Base-by-base conservation (phyloP, 2,797 vertebrate genomes). In the Helarctos malayanus region DNA sequence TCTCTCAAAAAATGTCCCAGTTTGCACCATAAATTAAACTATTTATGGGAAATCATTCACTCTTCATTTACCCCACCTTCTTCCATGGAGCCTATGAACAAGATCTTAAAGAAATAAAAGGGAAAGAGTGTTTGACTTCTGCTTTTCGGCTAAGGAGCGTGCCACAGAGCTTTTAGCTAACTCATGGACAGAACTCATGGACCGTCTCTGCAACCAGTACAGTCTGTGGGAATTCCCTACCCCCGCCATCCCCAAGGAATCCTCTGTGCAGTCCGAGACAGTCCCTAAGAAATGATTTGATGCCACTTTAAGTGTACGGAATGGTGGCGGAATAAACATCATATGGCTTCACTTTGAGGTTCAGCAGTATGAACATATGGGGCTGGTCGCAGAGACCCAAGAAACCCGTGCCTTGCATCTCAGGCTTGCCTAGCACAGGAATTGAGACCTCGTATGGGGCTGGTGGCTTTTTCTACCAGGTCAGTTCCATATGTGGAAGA, bases 181-280 rank as follows among this genome's bases (percentile, higher is more conserved):
- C 15, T 69, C 45, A 3, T 7, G 9, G n/a, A 25, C 7, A 68
- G 78, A 80, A 45, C 65, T 68, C 65, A 21, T 21, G n/a, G 11
- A 47, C 11, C 54, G 1, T 25, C 16, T n/a, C 25, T 69, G 32
- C 2, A 69, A 1, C 23, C 13, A 25, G 19, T 57, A 4, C 4
- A 23, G 6, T 68, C 61, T 61, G 2, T 68, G 16, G 21, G 52
- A 27, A 27, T 7, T 57, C 35, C 32, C 21, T 63, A 32, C 13
- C 6, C 21, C 3, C 2, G 0, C 45, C 11, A 7, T 9, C 32
- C 2, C 21, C 11, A n/a, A 32, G 19, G 76, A 23, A 49, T 47
- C 14, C 49, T 29, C 35, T 14, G 11, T 63, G 49, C 18, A 35
- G 18, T 21, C 29, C 52, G n/a, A 3, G 2, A 4, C 27, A 78